These are phyloP conservation scores for Galemys pyrenaicus DNA, from an alignment of 2,113 vertebrate species.

Conservation along the genomic window DNA sequence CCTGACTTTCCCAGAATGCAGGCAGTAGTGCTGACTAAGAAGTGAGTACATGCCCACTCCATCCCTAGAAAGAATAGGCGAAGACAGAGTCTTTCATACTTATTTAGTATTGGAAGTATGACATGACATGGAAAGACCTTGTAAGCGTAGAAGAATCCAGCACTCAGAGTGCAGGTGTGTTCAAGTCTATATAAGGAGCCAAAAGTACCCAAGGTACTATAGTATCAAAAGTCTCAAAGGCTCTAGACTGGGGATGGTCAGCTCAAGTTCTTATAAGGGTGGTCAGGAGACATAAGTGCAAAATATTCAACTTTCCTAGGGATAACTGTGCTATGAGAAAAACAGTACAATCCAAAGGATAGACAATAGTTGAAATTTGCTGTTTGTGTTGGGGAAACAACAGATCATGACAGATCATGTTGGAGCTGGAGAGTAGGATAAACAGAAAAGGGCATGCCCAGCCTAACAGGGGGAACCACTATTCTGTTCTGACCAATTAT, in stretches of 20 bases:
- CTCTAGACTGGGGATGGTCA: background rate
- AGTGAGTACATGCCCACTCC: background rate
- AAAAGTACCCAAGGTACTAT: background rate
- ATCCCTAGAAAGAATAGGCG: background rate
- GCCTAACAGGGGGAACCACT: background rate
- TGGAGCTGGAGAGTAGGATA: background rate
- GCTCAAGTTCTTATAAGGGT: background rate
- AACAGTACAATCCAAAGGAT: background rate
- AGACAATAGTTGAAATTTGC: background rate
- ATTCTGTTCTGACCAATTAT: background rate
- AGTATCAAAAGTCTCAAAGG: background rate
- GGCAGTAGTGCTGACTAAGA: background rate
- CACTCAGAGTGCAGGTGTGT: background rate
- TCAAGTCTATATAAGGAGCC: background rate
- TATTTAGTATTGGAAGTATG: background rate
- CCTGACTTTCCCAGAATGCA: background rate
- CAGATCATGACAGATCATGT: no score
- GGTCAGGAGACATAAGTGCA: background rate
- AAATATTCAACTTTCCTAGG: background rate
- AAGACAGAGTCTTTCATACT: background rate
- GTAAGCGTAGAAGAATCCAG: no score
- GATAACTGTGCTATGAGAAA: background rate
- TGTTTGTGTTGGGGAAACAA: background rate
- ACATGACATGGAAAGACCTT: background rate
- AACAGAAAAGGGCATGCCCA: background rate